A percentile compares a stretch with the other conserved stretches of the same genome.
phyloP scores from a whole-genome alignment of 2,888 invertebrate genomes.

The Siphlonurus alternatus region DNA sequence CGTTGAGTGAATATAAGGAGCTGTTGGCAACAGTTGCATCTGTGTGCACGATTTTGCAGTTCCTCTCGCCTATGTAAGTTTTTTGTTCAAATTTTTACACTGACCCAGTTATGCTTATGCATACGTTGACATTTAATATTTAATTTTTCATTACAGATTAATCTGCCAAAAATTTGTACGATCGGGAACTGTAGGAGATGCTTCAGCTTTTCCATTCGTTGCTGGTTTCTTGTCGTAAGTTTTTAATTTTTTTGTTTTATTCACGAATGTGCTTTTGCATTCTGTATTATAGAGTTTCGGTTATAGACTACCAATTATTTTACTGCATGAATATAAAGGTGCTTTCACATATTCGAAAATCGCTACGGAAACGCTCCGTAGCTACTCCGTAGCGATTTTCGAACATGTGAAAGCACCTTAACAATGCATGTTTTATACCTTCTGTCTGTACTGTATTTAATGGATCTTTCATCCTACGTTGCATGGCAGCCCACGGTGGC shows the following conservation, averaged over 20 bases:
- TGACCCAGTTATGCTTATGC: neutral
- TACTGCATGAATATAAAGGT: too few species aligned
- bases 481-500: too few species aligned
- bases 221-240: conserved; percentile 60
- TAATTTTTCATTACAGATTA: conserved; percentile 35
- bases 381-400: too few species aligned
- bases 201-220: conserved; percentile 59
- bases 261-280: neutral
- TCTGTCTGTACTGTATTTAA: too few species aligned
- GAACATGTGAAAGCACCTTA: too few species aligned
- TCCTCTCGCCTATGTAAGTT: conserved; percentile 72
- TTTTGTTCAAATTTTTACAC: conserved; percentile 6
- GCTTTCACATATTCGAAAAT: too few species aligned
- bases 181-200: conserved; percentile 58
- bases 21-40: conserved; percentile 43
- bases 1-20: conserved; percentile 24
- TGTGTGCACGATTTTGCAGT: conserved; percentile 61
- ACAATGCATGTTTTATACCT: too few species aligned
- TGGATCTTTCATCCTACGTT: too few species aligned
- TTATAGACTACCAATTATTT: too few species aligned
- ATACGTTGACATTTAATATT: conserved; percentile 5
- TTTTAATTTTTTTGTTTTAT: neutral
- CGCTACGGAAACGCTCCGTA: too few species aligned
- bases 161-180: conserved; percentile 58
- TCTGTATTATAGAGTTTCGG: neutral